Conservation (phyloP, 2,113 vertebrate genomes). For the Mesitornis unicolor region DNA sequence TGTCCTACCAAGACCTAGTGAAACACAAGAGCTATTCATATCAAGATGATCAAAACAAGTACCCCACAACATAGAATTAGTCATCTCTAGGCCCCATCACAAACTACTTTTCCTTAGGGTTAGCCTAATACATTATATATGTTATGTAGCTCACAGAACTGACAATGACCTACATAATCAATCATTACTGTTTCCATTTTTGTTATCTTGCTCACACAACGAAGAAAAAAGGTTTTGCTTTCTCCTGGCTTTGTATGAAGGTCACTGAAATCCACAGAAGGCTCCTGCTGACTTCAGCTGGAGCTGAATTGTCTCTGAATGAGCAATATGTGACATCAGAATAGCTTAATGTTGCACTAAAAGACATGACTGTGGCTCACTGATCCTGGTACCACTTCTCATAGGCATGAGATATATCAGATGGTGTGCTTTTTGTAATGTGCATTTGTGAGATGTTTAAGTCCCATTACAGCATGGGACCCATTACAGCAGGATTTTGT, state of each 20-base stretch:
- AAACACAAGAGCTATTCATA: background rate
- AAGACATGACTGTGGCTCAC: background rate
- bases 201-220: background rate
- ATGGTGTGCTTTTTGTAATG: background rate
- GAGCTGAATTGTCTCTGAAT: background rate
- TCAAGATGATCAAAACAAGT: background rate
- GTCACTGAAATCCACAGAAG: background rate
- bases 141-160: background rate
- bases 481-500: background rate
- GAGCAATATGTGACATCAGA: background rate
- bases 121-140: background rate
- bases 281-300: background rate
- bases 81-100: background rate
- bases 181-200: background rate
- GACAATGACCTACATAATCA: conserved; percentile 31
- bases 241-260: background rate
- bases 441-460: background rate
- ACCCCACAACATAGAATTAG: background rate
- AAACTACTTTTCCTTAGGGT: background rate
- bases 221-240: background rate
- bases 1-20: background rate
- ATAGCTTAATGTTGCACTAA: background rate
- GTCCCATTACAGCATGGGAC: fast-evolving
- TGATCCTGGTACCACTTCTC: background rate
- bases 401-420: background rate